phyloP scores from a whole-genome alignment of 2,797 vertebrate species.

The Carduelis carduelis region DNA sequence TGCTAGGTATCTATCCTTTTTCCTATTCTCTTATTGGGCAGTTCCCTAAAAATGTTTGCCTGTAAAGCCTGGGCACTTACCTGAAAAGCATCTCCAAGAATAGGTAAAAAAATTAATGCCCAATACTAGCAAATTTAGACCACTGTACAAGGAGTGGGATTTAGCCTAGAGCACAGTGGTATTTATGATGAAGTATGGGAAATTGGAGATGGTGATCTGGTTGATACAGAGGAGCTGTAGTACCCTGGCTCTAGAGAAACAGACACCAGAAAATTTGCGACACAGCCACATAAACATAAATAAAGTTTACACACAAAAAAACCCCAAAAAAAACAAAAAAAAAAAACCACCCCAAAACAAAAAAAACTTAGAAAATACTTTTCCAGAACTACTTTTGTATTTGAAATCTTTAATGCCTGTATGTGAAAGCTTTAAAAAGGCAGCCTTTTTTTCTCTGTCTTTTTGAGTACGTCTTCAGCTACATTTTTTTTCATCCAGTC shows the following conservation, averaged over 20 bases:
- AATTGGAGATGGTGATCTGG: neutral
- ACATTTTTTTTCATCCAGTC: neutral
- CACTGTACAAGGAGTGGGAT: neutral
- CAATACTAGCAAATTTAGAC: neutral
- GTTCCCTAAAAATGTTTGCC: neutral
- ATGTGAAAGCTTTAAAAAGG: neutral
- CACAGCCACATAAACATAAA: neutral
- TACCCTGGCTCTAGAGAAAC: neutral
- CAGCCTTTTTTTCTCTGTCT: rapidly evolving
- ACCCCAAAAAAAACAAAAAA: neutral
- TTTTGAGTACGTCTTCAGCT: neutral
- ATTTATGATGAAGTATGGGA: neutral
- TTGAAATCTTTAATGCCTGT: neutral
- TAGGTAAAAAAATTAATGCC: neutral
- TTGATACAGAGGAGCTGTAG: neutral
- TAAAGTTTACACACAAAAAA: neutral
- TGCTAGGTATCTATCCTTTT: neutral
- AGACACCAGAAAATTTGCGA: neutral
- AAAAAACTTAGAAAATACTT: neutral
- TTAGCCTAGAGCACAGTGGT: neutral
- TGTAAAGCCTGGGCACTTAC: neutral
- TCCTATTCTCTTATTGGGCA: neutral
- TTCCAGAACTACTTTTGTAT: neutral
- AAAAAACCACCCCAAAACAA: neutral
- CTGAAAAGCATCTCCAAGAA: neutral